Evolutionary conservation across 1,140 invertebrate species (phyloP).

Genomic region (Trachymyrmex septentrionalis): DNA sequence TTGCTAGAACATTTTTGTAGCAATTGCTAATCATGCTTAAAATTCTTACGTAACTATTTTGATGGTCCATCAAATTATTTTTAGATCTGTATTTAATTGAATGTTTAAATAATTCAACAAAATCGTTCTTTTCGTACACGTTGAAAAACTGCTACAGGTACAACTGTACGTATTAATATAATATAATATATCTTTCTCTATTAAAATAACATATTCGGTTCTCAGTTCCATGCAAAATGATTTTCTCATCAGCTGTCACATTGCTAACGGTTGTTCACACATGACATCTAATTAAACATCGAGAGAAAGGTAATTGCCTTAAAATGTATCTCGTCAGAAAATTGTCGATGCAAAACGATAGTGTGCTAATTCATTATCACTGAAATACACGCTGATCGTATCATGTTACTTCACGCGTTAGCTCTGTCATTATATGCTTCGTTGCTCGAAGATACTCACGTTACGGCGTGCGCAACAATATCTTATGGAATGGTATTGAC

Average conservation of each 20-base stretch:
- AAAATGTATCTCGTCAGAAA: not conserved
- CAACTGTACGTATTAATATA: not conserved
- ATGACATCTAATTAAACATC: not conserved
- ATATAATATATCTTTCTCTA: not conserved
- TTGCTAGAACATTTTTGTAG: too few relatives aligned
- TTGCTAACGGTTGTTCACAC: not conserved
- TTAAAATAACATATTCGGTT: not conserved
- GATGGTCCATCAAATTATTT: too few relatives aligned
- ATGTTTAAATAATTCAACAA: too few relatives aligned
- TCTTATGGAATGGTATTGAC: constrained; percentile 1
- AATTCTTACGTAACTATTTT: too few relatives aligned
- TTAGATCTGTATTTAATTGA: too few relatives aligned
- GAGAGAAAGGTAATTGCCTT: not conserved
- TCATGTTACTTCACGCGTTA: not conserved
- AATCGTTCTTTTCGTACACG: too few relatives aligned
- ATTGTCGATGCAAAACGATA: not conserved
- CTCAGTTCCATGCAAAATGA: not conserved
- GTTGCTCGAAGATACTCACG: not conserved
- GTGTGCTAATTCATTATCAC: not conserved
- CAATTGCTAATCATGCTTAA: too few relatives aligned
- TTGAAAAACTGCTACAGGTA: not conserved
- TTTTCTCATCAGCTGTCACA: not conserved
- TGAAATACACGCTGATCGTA: not conserved
- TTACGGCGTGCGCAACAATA: not conserved
- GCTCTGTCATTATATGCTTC: not conserved